Evolutionary conservation across 2,888 invertebrate species (phyloP), one percentile per base, ranked within the genome.

Genomic region (Cecidostiba fungosa): DNA sequence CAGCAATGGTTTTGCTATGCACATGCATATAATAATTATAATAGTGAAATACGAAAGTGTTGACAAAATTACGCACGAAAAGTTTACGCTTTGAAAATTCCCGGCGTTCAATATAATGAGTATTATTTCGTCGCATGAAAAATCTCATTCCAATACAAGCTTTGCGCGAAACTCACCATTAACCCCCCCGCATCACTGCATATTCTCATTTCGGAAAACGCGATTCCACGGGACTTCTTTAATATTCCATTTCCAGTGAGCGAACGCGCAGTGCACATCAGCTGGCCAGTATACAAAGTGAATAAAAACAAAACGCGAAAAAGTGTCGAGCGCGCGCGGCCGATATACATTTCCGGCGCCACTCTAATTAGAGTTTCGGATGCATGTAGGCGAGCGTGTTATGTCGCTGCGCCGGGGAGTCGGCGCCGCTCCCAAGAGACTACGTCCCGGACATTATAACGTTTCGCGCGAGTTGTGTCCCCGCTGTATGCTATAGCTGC

Each of bases 291-390:
- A 16, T 1, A 8, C 12, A 54, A 54, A 54, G 43, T 29, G 47
- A 70, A 82, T 77, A 26, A 77, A 82, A 77, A 77, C 77, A 39
- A 82, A 77, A 76, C 47, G 50, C 62, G 73, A 26, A 73, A 84
- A 84, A 78, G 62, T 36, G 74, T 50, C n/a, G 50, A 47, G 3
- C 10, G 59, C 39, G 12, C 36, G 36, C 39, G 12, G 10, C 62
- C 62, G n/a, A 66, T 66, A 29, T 66, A 29, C 14, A 66, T 66
- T 59, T n/a, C 23, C 32, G 29, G 14, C 69, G 23, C 19, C 69
- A 32, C 54, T 80, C 77, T 85, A 85, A 85, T 85, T 85, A 70
- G 70, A 85, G 62, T 81, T 81, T 39, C 54, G 74, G 39, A 62
- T 74, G 39, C 54, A 32, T 72, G 66, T 43, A 76, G n/a, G 66